Percentiles rank a stretch among this genome's conserved stretches.
These are phyloP conservation scores for Disparrhopalites patrizii DNA, from an alignment of 2,888 invertebrate species.

Conservation along the genomic window DNA sequence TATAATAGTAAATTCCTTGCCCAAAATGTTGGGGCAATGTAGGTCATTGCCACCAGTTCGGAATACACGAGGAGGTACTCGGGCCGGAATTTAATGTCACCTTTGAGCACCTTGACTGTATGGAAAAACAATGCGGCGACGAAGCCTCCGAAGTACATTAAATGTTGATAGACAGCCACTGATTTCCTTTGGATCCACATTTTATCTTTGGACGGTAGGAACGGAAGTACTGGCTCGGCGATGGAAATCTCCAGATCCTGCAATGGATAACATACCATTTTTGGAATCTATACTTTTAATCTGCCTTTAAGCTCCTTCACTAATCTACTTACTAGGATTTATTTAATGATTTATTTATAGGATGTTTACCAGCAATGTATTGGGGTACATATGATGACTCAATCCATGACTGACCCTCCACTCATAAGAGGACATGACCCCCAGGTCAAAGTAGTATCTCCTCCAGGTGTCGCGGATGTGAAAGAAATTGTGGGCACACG, in stretches of 20 bases:
- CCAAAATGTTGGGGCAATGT: not conserved
- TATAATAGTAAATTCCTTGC: not conserved
- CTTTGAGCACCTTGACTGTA: not conserved
- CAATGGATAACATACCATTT: not conserved
- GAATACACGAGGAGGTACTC: not conserved
- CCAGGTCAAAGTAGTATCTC: conserved; percentile 14
- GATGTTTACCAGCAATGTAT: conserved; percentile 17
- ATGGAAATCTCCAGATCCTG: conserved; percentile 10
- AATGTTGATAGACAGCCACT: not conserved
- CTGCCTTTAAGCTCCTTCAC: too few relatives aligned
- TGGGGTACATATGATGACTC: conserved; percentile 16
- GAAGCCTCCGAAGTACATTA: conserved; percentile 1
- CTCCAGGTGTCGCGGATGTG: conserved; percentile 19
- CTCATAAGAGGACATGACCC: not conserved
- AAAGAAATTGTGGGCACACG: conserved; percentile 35
- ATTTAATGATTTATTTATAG: too few relatives aligned
- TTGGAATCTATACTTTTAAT: too few relatives aligned
- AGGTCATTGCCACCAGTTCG: not conserved
- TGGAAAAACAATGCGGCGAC: not conserved
- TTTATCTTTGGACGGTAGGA: conserved; percentile 1
- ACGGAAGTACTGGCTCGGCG: conserved; percentile 1
- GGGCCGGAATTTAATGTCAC: not conserved
- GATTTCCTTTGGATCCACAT: conserved; percentile 6
- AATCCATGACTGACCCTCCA: conserved; percentile 11
- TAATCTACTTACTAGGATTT: too few relatives aligned